Percentiles rank a stretch among this genome's conserved stretches.
Conservation (phyloP, 64 coral and sea anemone species). For the Astreopora myriophthalma region DNA sequence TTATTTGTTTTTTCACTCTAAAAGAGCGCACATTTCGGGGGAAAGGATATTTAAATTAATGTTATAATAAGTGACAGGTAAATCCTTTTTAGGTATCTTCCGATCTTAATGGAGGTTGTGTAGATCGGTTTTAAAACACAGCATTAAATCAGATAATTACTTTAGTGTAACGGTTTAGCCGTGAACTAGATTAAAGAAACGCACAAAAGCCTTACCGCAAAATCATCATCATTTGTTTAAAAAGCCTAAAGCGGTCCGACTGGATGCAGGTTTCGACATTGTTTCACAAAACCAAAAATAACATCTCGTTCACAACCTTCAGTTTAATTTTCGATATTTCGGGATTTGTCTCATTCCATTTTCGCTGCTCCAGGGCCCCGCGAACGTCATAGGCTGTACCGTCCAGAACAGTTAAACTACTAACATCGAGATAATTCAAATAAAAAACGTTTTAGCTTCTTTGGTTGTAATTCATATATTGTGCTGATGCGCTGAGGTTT, state of each 20-base stretch:
- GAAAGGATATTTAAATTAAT: slow-evolving; percentile 8
- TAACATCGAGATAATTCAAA: too few relatives aligned
- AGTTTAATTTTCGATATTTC: too few relatives aligned
- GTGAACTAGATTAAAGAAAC: neutral
- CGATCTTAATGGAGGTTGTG: neutral
- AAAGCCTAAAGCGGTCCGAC: neutral
- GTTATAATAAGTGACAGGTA: neutral
- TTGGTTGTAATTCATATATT: too few relatives aligned
- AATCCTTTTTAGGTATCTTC: neutral
- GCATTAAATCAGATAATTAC: neutral
- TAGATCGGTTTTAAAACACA: neutral
- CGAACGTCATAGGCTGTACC: too few relatives aligned
- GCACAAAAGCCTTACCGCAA: neutral
- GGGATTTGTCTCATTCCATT: too few relatives aligned
- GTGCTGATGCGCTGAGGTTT: too few relatives aligned
- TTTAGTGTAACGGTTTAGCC: slow-evolving; percentile 4
- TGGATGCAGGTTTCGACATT: neutral
- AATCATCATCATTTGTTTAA: neutral
- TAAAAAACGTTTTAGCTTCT: too few relatives aligned
- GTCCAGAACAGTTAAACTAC: too few relatives aligned
- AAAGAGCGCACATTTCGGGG: neutral
- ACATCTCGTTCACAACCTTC: neutral
- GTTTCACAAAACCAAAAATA: neutral
- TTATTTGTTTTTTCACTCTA: neutral
- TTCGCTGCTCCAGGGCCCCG: too few relatives aligned